A percentile compares a stretch with the other conserved stretches of the same genome.
Evolutionary conservation across 2,797 vertebrate species (phyloP).

Genomic region (Syncerus caffer): DNA sequence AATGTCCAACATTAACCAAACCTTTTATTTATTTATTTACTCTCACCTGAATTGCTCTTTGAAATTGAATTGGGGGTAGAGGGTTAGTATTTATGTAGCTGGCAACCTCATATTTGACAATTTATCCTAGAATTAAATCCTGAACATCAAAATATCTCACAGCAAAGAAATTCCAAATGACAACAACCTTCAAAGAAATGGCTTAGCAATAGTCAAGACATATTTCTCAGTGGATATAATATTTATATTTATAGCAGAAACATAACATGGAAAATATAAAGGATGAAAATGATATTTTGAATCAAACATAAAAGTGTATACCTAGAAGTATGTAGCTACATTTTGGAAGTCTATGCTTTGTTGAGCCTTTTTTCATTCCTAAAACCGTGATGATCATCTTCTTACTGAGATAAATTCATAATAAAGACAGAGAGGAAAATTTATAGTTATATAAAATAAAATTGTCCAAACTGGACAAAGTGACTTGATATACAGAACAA

Average conservation of each 20-base stretch:
- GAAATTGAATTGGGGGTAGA: conserved; percentile 53
- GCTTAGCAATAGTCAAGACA: background rate
- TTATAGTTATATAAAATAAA: conserved; percentile 29
- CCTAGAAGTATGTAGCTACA: background rate
- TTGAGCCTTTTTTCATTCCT: background rate
- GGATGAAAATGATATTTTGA: background rate
- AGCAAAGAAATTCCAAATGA: conserved; percentile 38
- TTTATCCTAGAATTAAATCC: conserved; percentile 74
- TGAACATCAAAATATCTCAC: conserved; percentile 40
- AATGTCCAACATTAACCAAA: conserved; percentile 60
- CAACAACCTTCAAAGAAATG: conserved; percentile 24
- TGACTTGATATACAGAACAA: background rate
- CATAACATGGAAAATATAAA: background rate
- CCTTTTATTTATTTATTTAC: conserved; percentile 78
- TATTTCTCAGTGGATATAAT: background rate
- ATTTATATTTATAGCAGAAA: background rate
- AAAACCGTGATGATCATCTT: background rate
- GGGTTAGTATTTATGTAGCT: conserved; percentile 52
- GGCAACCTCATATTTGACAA: conserved; percentile 66
- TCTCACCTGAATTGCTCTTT: conserved; percentile 71
- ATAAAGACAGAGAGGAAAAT: conserved; percentile 25
- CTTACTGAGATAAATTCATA: conserved; percentile 16
- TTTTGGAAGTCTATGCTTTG: background rate
- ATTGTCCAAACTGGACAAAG: background rate
- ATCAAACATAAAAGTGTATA: background rate